Conservation (phyloP, 1,140 invertebrate genomes). For the Coelopa frigida region DNA sequence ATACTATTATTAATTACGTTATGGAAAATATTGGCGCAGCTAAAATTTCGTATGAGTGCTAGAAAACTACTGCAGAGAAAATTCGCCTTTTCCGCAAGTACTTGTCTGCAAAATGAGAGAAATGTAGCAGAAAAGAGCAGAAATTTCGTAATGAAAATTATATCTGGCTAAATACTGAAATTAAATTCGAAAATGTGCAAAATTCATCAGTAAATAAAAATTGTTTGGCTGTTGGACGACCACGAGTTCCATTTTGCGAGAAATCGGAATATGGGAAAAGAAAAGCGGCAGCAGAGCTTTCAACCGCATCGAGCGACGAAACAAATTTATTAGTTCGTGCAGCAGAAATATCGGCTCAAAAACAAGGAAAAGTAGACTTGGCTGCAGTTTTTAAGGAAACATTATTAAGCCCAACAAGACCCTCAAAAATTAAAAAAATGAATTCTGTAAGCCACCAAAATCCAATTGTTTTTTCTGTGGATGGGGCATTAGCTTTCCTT, state of each 20-base stretch:
- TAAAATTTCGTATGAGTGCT: no score
- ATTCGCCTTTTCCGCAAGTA: neutral
- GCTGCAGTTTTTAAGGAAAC: conserved; percentile 3
- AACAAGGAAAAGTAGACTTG: neutral
- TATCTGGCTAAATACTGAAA: no score
- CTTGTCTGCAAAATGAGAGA: neutral
- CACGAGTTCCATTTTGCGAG: no score
- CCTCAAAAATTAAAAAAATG: neutral
- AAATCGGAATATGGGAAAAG: no score
- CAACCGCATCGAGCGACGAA: no score
- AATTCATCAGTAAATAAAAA: no score
- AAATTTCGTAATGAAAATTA: no score
- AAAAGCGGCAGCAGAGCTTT: no score
- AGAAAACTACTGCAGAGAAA: no score
- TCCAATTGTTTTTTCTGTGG: conserved; percentile 1
- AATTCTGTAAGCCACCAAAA: neutral
- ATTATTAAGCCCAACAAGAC: conserved; percentile 1
- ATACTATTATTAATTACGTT: neutral
- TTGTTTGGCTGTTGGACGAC: no score
- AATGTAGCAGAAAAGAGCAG: neutral
- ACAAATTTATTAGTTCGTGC: neutral
- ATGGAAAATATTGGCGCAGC: neutral
- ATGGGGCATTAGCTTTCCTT: conserved; percentile 4
- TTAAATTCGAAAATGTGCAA: no score
- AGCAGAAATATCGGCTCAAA: conserved; percentile 3